Conservation (phyloP, 2,113 vertebrate genomes). For the Mormoops blainvillei region DNA sequence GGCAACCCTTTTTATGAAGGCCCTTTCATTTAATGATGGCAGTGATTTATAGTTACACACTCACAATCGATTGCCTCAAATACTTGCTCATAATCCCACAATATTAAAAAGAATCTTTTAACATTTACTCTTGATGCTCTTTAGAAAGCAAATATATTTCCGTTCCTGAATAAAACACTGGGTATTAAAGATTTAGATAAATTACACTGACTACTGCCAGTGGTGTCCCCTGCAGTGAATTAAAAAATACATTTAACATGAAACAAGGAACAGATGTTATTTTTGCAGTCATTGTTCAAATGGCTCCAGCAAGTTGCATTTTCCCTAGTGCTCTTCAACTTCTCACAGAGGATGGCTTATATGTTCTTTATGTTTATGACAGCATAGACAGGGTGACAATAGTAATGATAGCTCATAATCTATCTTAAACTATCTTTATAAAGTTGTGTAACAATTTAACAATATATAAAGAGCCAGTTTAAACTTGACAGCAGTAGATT, state of each 20-base stretch:
- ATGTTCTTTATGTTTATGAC: slow-evolving; percentile 22
- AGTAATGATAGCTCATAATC: slow-evolving; percentile 32
- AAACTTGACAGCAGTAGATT: background rate
- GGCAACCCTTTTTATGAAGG: background rate
- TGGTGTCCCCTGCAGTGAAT: slow-evolving; percentile 60
- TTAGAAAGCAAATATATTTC: slow-evolving; percentile 72
- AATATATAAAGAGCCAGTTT: background rate
- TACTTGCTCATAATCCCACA: slow-evolving; percentile 66
- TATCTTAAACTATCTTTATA: background rate
- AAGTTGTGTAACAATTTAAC: slow-evolving; percentile 22
- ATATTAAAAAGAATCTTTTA: slow-evolving; percentile 71
- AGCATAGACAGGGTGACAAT: slow-evolving; percentile 2
- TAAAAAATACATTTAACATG: slow-evolving; percentile 67
- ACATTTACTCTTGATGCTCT: slow-evolving; percentile 68
- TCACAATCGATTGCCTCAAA: slow-evolving; percentile 56
- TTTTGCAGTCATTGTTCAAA: slow-evolving; percentile 68
- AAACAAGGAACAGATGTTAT: slow-evolving; percentile 67
- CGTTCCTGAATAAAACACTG: slow-evolving; percentile 52
- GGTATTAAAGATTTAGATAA: slow-evolving; percentile 75
- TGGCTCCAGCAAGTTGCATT: slow-evolving; percentile 22
- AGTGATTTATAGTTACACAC: slow-evolving; percentile 46
- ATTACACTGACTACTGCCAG: slow-evolving; percentile 55
- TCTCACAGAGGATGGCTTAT: slow-evolving; percentile 49
- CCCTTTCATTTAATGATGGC: slow-evolving; percentile 42
- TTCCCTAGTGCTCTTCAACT: slow-evolving; percentile 45